phyloP scores from a whole-genome alignment of 2,888 invertebrate genomes.

The Isoperla grammatica region DNA sequence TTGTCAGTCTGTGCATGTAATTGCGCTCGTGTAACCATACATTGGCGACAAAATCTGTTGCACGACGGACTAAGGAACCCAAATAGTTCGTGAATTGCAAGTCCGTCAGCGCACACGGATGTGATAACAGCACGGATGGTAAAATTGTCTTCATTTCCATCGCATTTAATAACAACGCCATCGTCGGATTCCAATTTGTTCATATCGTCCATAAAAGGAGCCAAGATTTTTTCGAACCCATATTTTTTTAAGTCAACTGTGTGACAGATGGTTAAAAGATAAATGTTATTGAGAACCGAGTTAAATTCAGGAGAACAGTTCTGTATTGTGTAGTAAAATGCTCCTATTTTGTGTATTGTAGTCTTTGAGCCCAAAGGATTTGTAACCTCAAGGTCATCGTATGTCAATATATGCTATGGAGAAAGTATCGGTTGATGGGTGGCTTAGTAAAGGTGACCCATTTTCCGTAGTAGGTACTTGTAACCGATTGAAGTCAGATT shows the following conservation, averaged over 20 bases:
- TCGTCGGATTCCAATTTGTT: background rate
- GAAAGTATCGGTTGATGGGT: too few relatives aligned
- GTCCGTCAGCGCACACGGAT: background rate
- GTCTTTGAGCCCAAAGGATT: background rate
- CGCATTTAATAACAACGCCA: background rate
- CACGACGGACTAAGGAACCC: slow-evolving; percentile 28
- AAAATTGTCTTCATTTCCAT: too few relatives aligned
- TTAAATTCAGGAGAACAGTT: background rate
- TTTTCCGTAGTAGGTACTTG: too few relatives aligned
- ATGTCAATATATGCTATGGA: too few relatives aligned
- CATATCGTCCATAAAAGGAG: slow-evolving; percentile 1
- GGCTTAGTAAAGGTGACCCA: too few relatives aligned
- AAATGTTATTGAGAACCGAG: slow-evolving; percentile 1
- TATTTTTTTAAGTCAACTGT: background rate
- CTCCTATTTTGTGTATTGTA: background rate
- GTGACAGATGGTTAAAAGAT: background rate
- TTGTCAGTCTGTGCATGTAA: slow-evolving; percentile 20
- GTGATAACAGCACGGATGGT: background rate
- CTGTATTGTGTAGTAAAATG: background rate
- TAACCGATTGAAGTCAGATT: too few relatives aligned
- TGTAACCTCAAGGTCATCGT: background rate
- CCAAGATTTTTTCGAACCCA: background rate
- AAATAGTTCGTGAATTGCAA: slow-evolving; percentile 10
- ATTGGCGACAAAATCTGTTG: slow-evolving; percentile 26
- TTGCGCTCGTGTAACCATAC: slow-evolving; percentile 20